Evolutionary conservation across 2,113 vertebrate genomes (phyloP).

Genomic region (Pterocles orientalis): DNA sequence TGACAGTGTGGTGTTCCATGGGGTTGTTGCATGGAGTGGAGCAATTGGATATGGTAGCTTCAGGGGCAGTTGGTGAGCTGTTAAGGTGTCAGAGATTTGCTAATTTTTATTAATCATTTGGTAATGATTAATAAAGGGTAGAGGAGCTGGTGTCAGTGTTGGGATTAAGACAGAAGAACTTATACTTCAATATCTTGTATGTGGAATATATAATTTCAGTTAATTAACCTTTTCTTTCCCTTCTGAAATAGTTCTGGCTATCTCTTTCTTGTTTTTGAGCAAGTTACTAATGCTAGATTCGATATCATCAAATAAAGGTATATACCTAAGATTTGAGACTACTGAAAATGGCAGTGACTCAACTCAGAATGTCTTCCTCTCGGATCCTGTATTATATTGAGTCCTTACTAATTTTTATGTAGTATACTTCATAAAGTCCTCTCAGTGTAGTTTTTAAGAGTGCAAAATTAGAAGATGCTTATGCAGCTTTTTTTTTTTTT

Average conservation of each 20-base stretch:
- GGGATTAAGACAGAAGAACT: neutral
- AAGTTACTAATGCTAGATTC: neutral
- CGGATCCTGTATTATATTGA: neutral
- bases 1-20: rapidly evolving
- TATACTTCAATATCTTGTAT: rapidly evolving
- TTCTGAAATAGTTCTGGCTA: neutral
- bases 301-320: neutral
- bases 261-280: neutral
- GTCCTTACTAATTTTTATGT: neutral
- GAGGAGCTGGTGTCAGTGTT: neutral
- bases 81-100: neutral
- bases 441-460: neutral
- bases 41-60: neutral
- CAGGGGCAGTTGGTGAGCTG: neutral
- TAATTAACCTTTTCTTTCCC: neutral
- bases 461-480: neutral
- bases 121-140: neutral
- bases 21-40: neutral
- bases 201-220: neutral
- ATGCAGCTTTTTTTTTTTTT: neutral
- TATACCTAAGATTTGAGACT: neutral
- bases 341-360: neutral
- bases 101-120: neutral
- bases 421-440: neutral
- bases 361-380: neutral